Percentiles rank a stretch among this genome's conserved stretches.
These are phyloP conservation scores for Scomberomorus guttatus DNA, from an alignment of 2,797 vertebrate species.

Conservation along the genomic window DNA sequence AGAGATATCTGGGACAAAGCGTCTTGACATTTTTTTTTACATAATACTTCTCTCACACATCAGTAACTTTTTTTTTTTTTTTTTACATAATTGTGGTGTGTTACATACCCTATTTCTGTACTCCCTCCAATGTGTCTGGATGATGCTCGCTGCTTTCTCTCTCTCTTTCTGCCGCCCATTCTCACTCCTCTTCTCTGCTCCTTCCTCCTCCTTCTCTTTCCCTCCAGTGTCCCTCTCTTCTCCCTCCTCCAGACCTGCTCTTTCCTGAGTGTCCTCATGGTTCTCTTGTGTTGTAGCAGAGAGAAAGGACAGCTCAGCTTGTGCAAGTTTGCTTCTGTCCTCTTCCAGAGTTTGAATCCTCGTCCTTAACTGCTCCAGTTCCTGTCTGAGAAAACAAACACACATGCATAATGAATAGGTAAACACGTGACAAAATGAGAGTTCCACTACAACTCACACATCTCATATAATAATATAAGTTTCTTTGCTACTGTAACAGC, in stretches of 20 bases:
- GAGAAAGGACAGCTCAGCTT: slow-evolving; percentile 20
- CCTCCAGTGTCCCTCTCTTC: slow-evolving; percentile 53
- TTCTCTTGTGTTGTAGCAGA: slow-evolving; percentile 23
- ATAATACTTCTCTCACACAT: slow-evolving; percentile 27
- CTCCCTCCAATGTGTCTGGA: slow-evolving; percentile 87
- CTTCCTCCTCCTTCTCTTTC: slow-evolving; percentile 34
- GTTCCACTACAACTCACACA: neutral
- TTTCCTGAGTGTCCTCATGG: slow-evolving; percentile 66
- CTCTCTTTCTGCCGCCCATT: slow-evolving; percentile 38
- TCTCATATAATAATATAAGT: neutral
- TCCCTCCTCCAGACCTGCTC: slow-evolving; percentile 64
- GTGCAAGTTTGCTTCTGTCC: slow-evolving; percentile 37
- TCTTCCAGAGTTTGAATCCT: slow-evolving; percentile 82
- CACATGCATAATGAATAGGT: neutral
- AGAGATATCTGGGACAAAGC: slow-evolving; percentile 5
- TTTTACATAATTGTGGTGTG: slow-evolving; percentile 20
- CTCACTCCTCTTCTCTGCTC: slow-evolving; percentile 8
- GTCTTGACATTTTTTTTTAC: slow-evolving; percentile 23
- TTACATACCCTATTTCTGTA: slow-evolving; percentile 82
- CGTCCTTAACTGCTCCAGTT: slow-evolving; percentile 80
- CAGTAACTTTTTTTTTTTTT: neutral
- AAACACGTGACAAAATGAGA: neutral
- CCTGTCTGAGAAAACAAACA: slow-evolving; percentile 79
- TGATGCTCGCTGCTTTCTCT: slow-evolving; percentile 82
- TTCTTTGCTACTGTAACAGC: neutral